Percentiles rank a stretch among this genome's conserved stretches.
Conservation (phyloP, 2,888 invertebrate species). For the Patella caerulea region DNA sequence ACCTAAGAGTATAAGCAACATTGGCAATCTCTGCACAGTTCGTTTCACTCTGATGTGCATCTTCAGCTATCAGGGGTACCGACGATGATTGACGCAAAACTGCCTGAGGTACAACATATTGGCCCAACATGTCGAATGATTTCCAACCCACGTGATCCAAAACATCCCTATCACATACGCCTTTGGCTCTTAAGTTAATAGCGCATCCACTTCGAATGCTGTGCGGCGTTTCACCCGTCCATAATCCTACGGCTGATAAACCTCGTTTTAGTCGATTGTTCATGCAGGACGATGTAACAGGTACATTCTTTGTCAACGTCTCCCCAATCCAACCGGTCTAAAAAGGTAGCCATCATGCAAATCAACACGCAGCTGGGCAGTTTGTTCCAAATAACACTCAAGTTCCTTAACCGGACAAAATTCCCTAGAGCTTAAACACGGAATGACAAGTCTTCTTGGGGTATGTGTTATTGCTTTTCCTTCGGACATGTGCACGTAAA, state of each 20-base stretch:
- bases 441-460: too few species aligned
- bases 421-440: background rate
- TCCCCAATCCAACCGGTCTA: too few species aligned
- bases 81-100: background rate
- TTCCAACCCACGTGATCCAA: slow-evolving; percentile 17
- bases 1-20: background rate
- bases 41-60: too few species aligned
- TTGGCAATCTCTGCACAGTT: too few species aligned
- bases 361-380: too few species aligned
- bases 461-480: background rate
- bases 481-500: background rate
- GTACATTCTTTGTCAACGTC: too few species aligned
- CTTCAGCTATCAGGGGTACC: background rate
- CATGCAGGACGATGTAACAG: too few species aligned
- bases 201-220: slow-evolving; percentile 13
- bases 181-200: background rate
- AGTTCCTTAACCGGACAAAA: too few species aligned
- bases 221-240: slow-evolving; percentile 13
- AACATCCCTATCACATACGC: slow-evolving; percentile 2
- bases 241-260: background rate
- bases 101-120: background rate
- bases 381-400: too few species aligned
- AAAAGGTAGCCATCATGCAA: too few species aligned
- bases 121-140: background rate
- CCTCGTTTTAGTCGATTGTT: slow-evolving; percentile 4